Conservation (phyloP, 2,113 vertebrate genomes). For the Dipodomys merriami region DNA sequence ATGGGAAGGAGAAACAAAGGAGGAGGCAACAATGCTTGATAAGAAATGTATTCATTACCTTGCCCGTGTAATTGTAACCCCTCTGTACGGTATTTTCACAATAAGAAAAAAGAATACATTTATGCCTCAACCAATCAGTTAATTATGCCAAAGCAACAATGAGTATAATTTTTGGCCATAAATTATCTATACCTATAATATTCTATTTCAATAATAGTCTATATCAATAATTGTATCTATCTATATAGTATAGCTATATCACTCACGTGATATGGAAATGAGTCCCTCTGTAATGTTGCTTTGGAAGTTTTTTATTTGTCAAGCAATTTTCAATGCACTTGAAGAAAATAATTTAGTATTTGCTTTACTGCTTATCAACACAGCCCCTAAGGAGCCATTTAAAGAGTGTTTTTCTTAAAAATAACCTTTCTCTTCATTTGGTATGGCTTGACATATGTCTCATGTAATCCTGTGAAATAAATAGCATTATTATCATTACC, state of each 20-base stretch:
- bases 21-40: too few species aligned
- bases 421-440: not conserved
- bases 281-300: not conserved
- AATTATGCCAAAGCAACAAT: not conserved
- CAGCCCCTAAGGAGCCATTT: conserved; percentile 38
- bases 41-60: too few species aligned
- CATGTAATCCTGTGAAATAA: not conserved
- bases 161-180: not conserved
- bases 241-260: too few species aligned
- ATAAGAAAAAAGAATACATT: not conserved
- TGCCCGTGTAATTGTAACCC: too few species aligned
- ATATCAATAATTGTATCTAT: too few species aligned
- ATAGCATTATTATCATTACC: not conserved
- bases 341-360: conserved; percentile 73
- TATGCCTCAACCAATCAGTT: not conserved
- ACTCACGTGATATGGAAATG: not conserved
- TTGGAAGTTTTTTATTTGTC: conserved; percentile 40
- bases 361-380: conserved; percentile 66
- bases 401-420: not conserved
- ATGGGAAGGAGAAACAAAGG: too few species aligned
- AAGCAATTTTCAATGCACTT: conserved; percentile 48
- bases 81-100: too few species aligned
- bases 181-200: not conserved
- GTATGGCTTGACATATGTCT: not conserved
- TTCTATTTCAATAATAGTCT: not conserved